These are phyloP conservation scores for Aplysia californica DNA, from an alignment of 1,140 invertebrate species.

Conservation along the genomic window DNA sequence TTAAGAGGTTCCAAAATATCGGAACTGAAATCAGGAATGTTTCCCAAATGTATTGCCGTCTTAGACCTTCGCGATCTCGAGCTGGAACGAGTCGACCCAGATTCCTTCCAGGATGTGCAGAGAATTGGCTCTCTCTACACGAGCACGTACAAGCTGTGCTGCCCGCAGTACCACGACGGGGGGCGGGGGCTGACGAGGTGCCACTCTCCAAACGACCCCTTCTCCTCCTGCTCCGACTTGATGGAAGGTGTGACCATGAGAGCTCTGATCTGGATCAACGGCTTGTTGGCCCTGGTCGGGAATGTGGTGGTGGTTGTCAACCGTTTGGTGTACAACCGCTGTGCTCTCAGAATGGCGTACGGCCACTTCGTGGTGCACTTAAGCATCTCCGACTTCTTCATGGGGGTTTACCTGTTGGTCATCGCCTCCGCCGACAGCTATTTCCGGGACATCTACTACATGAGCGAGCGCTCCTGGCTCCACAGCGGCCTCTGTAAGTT, in stretches of 20 bases:
- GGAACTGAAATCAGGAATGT: too few relatives aligned
- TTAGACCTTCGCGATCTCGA: conserved; percentile 21
- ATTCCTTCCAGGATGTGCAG: conserved; percentile 25
- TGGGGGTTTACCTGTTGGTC: conserved; percentile 55
- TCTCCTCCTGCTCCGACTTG: conserved; percentile 45
- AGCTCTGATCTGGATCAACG: conserved; percentile 40
- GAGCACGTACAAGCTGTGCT: conserved; percentile 39
- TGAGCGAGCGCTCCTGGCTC: conserved; percentile 36
- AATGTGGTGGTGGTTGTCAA: conserved; percentile 37
- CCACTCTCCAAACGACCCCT: conserved; percentile 32
- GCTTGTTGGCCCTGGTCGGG: conserved; percentile 34
- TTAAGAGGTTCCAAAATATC: too few relatives aligned
- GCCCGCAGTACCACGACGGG: conserved; percentile 29
- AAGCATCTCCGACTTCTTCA: conserved; percentile 49
- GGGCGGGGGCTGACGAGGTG: conserved; percentile 26
- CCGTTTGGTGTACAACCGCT: not conserved
- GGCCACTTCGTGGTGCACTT: conserved; percentile 45
- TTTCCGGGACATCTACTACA: conserved; percentile 47
- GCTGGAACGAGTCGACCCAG: conserved; percentile 12
- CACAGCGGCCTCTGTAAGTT: conserved; percentile 39
- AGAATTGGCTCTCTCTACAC: conserved; percentile 15
- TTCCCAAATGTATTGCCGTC: not conserved
- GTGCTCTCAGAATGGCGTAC: conserved; percentile 1
- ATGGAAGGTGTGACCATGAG: conserved; percentile 23
- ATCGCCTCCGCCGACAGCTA: conserved; percentile 46